Base-by-base conservation (phyloP, 2,888 invertebrate species). In the Napeogenes inachia region DNA sequence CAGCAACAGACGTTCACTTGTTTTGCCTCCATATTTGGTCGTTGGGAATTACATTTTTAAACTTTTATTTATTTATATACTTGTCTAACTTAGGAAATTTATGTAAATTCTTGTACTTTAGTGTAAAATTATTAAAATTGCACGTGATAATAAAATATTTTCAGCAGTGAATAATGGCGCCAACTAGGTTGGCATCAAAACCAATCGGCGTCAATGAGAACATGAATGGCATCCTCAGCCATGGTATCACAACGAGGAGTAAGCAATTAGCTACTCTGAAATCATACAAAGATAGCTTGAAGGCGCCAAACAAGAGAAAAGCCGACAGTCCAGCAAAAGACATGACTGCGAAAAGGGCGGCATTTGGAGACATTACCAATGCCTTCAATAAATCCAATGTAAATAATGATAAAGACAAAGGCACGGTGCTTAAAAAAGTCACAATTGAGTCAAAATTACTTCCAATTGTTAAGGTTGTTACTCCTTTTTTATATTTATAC, bases 281-380 rank as follows among this genome's bases (percentile, higher is more conserved):
- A 74, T 73, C 83, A 73, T 80, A 87, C 61, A 85, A 86, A 71
- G 81, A 87, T 66, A 78, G 72, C 67, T 79, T 91, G 70, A 92
- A 92, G 76, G 81, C 88, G 33, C 89, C 93, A 60, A 91, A 92
- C 58, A 97, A 97, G 81, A 92, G 97, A 76, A 97, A 97, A 92
- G 96, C 96, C 2, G 93, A 93, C 68, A 96, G 96, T 62, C 96
- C 96, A 4, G 77, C 93, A 54, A 96, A 95, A 83, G 94, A 95
- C 78, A 93, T 93, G 70, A 92, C 92, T 58, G 92, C 93, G 4
- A 97, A 96, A 81, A 91, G 97, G 74, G 95, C 96, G 53, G 97
- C 97, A 3, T 93, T 98, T 77, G 96, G 95, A 66, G 97, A 97
- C 81, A 93, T 97, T 70, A 96, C 96, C 58, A 97, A 96, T 85